These are phyloP conservation scores for Brachypodius melanocephalos DNA, from an alignment of 2,113 vertebrate genomes.

Conservation along the genomic window DNA sequence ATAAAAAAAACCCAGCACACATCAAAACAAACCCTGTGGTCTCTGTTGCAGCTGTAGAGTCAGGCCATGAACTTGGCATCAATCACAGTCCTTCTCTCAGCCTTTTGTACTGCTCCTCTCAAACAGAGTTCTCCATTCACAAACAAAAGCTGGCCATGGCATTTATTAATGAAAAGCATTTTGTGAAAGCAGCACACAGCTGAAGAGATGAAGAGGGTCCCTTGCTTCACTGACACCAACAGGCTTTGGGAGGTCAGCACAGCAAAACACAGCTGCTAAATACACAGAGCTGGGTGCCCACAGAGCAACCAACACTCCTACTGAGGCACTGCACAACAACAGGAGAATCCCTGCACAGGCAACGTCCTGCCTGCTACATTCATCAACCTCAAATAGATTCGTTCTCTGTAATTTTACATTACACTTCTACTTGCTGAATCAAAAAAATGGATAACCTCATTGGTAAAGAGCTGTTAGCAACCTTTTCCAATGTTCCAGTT, in stretches of 20 bases:
- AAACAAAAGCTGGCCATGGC: background rate
- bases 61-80: background rate
- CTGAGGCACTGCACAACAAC: background rate
- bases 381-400: background rate
- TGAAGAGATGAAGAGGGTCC: background rate
- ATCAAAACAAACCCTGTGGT: background rate
- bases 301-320: background rate
- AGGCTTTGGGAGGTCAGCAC: background rate
- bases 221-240: background rate
- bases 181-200: background rate
- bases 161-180: background rate
- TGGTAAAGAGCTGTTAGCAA: background rate
- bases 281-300: accelerated
- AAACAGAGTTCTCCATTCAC: background rate
- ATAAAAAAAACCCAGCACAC: background rate
- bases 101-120: background rate
- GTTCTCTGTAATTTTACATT: background rate
- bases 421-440: background rate
- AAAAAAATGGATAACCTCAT: background rate
- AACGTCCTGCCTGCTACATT: background rate
- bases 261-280: background rate
- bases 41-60: background rate
- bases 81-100: background rate
- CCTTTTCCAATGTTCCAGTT: accelerated
- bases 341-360: background rate